A percentile compares a stretch with the other conserved stretches of the same genome.
These are phyloP conservation scores for Arenicola marina DNA, from an alignment of 2,888 invertebrate species.

Conservation along the genomic window DNA sequence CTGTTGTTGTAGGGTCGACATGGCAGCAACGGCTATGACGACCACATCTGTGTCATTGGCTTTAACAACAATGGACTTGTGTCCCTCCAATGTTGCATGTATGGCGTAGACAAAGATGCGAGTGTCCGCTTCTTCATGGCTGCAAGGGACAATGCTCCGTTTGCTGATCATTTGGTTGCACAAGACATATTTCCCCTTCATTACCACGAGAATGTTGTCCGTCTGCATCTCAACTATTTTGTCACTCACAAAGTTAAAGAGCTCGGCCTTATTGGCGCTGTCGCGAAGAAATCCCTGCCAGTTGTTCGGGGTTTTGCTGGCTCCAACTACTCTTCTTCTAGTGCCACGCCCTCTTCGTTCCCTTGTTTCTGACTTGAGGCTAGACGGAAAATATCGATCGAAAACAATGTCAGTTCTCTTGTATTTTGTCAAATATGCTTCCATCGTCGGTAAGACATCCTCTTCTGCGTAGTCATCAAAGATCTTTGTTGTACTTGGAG, in stretches of 20 bases:
- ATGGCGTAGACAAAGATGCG: slow-evolving; percentile 20
- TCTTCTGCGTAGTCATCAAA: neutral
- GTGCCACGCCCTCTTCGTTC: neutral
- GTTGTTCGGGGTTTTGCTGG: neutral
- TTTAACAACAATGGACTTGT: slow-evolving; percentile 16
- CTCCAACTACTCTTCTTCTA: slow-evolving; percentile 2
- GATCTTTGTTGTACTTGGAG: neutral
- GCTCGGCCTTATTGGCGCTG: slow-evolving; percentile 13
- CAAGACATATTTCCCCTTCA: slow-evolving; percentile 22
- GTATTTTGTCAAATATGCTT: too few relatives aligned
- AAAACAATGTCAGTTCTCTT: slow-evolving; percentile 20
- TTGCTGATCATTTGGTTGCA: slow-evolving; percentile 9
- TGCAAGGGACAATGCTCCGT: slow-evolving; percentile 17
- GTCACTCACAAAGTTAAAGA: slow-evolving; percentile 30
- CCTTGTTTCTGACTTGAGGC: slow-evolving; percentile 4
- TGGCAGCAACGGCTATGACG: slow-evolving; percentile 13
- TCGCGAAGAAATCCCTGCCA: slow-evolving; percentile 1
- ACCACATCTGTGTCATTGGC: slow-evolving; percentile 19
- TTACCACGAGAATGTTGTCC: slow-evolving; percentile 22
- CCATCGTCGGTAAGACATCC: too few relatives aligned
- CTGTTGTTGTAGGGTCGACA: slow-evolving; percentile 10
- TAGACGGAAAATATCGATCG: slow-evolving; percentile 14
- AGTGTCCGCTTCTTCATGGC: slow-evolving; percentile 33
- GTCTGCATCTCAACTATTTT: slow-evolving; percentile 11
- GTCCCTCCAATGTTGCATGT: slow-evolving; percentile 11